Percentiles rank a stretch among this genome's conserved stretches.
phyloP scores from a whole-genome alignment of 2,797 vertebrate genomes.

The Nyctalus aviator region DNA sequence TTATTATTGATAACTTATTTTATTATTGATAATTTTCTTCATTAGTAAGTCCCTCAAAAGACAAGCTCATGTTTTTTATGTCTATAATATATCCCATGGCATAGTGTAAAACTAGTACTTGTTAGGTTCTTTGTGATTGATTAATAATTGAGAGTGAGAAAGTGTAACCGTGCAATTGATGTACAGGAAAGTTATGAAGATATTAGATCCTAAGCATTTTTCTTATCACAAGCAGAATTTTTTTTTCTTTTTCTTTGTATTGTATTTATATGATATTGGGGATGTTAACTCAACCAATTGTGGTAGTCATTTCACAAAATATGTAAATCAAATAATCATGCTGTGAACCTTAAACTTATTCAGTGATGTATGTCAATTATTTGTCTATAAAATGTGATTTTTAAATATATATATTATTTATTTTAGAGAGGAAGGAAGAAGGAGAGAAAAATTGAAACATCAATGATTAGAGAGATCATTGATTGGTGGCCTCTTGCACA shows the following conservation, averaged over 20 bases:
- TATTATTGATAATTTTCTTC: neutral
- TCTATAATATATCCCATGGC: neutral
- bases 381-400: neutral
- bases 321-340: neutral
- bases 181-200: neutral
- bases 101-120: neutral
- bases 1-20: neutral
- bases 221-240: neutral
- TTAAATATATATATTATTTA: neutral
- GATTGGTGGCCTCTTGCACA: too few species aligned
- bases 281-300: neutral
- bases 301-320: neutral
- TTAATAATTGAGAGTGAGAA: neutral
- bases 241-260: neutral
- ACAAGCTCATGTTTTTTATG: neutral
- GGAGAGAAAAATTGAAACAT: too few species aligned
- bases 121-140: conserved; percentile 25
- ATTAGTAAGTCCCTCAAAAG: conserved; percentile 8
- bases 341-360: neutral
- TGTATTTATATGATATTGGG: neutral
- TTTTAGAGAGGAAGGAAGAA: too few species aligned
- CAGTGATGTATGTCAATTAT: neutral
- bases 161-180: neutral
- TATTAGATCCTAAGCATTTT: neutral
- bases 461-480: too few species aligned